Conservation (phyloP, 2,888 invertebrate genomes). For the Amphiduros pacificus region DNA sequence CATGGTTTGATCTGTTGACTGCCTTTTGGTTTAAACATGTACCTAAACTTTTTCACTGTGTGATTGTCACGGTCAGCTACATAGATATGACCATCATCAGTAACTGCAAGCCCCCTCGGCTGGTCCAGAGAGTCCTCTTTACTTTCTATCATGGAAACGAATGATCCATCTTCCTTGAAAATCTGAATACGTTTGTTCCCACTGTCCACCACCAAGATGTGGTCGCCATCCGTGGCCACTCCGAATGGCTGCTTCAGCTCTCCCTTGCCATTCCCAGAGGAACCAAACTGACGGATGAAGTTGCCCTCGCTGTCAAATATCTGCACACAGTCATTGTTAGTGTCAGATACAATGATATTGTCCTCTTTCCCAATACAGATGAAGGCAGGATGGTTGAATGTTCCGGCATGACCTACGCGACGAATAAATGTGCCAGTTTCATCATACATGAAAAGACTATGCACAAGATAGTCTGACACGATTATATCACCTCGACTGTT, state of each 20-base stretch:
- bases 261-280: constrained; percentile 27
- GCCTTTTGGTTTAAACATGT: constrained; percentile 17
- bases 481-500: constrained; percentile 30
- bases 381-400: constrained; percentile 33
- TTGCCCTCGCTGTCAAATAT: constrained; percentile 26
- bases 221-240: constrained; percentile 26
- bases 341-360: constrained; percentile 32
- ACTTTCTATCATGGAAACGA: constrained; percentile 33
- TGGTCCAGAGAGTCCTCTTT: constrained; percentile 26
- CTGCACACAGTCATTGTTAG: constrained; percentile 30
- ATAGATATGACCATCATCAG: constrained; percentile 27
- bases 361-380: constrained; percentile 28
- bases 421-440: constrained; percentile 23
- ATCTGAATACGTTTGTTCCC: constrained; percentile 31
- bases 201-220: constrained; percentile 31
- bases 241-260: constrained; percentile 33
- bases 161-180: constrained; percentile 27
- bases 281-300: constrained; percentile 27
- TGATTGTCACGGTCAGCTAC: constrained; percentile 34
- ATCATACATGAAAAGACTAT: constrained; percentile 30
- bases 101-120: constrained; percentile 30
- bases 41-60: constrained; percentile 31
- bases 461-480: constrained; percentile 31
- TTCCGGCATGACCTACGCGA: constrained; percentile 23
- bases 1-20: no score